Percentiles rank a stretch among this genome's conserved stretches.
Evolutionary conservation across 1,140 invertebrate species (phyloP).

Genomic region (Plutomurus gul): DNA sequence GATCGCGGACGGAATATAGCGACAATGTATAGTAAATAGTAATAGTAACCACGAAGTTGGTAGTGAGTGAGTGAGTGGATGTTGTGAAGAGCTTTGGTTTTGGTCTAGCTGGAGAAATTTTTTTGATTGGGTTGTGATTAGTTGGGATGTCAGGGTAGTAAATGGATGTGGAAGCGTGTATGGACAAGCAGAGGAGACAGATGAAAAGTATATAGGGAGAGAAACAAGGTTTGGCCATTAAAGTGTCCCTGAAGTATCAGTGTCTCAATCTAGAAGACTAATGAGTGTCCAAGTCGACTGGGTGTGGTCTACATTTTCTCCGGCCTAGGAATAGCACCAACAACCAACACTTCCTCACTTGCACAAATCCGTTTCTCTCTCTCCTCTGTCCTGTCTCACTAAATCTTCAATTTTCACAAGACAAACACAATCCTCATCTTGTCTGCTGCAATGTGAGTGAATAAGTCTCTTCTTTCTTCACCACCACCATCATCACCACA

Average conservation of each 20-base stretch:
- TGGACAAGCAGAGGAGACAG: constrained; percentile 39
- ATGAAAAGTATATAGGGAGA: constrained; percentile 48
- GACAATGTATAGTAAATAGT: too few species aligned
- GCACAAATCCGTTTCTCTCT: neutral
- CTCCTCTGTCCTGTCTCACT: constrained; percentile 1
- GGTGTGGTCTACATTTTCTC: constrained; percentile 50
- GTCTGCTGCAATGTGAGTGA: neutral
- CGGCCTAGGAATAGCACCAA: constrained; percentile 38
- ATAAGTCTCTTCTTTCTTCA: constrained; percentile 1
- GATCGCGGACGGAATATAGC: too few species aligned
- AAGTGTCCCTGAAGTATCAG: constrained; percentile 55
- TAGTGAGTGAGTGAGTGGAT: neutral
- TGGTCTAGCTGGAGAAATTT: constrained; percentile 6
- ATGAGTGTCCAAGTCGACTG: constrained; percentile 54
- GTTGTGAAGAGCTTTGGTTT: neutral
- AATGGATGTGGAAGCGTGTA: constrained; percentile 45
- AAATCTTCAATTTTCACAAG: constrained; percentile 28
- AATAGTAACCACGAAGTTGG: neutral
- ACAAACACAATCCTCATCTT: constrained; percentile 27
- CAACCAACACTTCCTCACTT: constrained; percentile 34
- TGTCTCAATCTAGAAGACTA: constrained; percentile 54
- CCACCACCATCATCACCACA: neutral
- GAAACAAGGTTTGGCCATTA: constrained; percentile 53
- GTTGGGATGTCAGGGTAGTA: constrained; percentile 47
- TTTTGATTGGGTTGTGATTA: constrained; percentile 49